Percentiles rank a stretch among this genome's conserved stretches.
Evolutionary conservation across 92 coral and sea anemone species (phyloP).

Genomic region (Heteractis magnifica): DNA sequence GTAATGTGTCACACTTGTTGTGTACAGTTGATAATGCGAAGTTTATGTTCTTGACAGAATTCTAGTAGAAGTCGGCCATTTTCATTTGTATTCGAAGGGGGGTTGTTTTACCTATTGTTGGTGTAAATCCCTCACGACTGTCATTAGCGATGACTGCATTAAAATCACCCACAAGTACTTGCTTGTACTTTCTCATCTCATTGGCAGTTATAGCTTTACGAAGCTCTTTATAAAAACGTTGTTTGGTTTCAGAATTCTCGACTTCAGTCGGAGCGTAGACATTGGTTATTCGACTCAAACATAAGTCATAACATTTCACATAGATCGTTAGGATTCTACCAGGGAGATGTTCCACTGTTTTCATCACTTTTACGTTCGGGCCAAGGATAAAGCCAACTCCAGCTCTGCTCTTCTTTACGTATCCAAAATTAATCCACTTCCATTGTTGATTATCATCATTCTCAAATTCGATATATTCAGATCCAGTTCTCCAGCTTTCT

Average conservation of each 20-base stretch:
- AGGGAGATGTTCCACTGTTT: slow-evolving; percentile 19
- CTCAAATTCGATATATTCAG: slow-evolving; percentile 7
- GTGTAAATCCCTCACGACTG: background rate
- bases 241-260: slow-evolving; percentile 14
- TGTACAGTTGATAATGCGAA: background rate
- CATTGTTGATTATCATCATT: background rate
- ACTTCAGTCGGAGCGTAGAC: slow-evolving; percentile 23
- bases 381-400: slow-evolving; percentile 20
- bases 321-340: slow-evolving; percentile 20
- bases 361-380: slow-evolving; percentile 11
- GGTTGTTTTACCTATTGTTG: slow-evolving; percentile 1
- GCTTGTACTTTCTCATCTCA: slow-evolving; percentile 14
- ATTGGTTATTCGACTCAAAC: slow-evolving; percentile 10
- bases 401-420: slow-evolving; percentile 8
- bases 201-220: slow-evolving; percentile 2
- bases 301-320: slow-evolving; percentile 16
- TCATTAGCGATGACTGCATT: slow-evolving; percentile 17
- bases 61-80: slow-evolving; percentile 7
- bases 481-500: slow-evolving; percentile 24
- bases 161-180: slow-evolving; percentile 7
- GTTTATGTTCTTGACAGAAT: slow-evolving; percentile 5
- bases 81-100: background rate
- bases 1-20: too few species aligned
- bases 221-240: background rate
- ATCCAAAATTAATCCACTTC: slow-evolving; percentile 15